phyloP scores from a whole-genome alignment of 2,888 invertebrate genomes.

The Griposia aprilina region DNA sequence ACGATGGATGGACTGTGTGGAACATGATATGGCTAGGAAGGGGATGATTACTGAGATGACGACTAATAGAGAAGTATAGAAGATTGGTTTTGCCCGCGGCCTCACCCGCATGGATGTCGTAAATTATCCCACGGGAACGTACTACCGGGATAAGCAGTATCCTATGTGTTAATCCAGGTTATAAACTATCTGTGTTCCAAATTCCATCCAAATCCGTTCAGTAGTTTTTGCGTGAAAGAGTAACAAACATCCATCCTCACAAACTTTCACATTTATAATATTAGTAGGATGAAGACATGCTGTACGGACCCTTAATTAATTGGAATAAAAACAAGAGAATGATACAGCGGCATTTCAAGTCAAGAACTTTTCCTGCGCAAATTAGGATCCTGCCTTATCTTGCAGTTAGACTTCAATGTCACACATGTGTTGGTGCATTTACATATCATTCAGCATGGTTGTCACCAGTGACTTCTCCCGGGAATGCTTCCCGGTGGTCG shows the following conservation, averaged over 20 bases:
- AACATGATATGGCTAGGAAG: neutral
- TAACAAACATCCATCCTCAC: too few relatives aligned
- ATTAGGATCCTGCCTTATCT: neutral
- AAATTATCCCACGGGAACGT: too few relatives aligned
- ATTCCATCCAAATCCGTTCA: too few relatives aligned
- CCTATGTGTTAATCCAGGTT: too few relatives aligned
- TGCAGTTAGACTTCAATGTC: neutral
- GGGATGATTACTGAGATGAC: neutral
- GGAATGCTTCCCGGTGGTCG: conserved; percentile 38
- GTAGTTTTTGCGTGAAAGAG: too few relatives aligned
- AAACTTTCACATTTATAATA: too few relatives aligned
- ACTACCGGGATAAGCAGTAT: too few relatives aligned
- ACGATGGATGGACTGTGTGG: neutral
- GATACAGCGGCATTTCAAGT: neutral
- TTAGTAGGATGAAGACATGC: too few relatives aligned
- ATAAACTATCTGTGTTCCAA: too few relatives aligned
- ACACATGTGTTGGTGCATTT: neutral
- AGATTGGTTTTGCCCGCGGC: too few relatives aligned
- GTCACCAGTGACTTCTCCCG: conserved; percentile 18
- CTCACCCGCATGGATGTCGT: too few relatives aligned
- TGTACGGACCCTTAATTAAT: neutral
- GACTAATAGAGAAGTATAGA: neutral
- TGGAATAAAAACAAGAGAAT: neutral
- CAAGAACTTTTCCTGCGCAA: neutral
- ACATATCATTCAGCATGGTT: neutral